Evolutionary conservation across 2,797 vertebrate species (phyloP).

Genomic region (Gymnothorax reevesii): DNA sequence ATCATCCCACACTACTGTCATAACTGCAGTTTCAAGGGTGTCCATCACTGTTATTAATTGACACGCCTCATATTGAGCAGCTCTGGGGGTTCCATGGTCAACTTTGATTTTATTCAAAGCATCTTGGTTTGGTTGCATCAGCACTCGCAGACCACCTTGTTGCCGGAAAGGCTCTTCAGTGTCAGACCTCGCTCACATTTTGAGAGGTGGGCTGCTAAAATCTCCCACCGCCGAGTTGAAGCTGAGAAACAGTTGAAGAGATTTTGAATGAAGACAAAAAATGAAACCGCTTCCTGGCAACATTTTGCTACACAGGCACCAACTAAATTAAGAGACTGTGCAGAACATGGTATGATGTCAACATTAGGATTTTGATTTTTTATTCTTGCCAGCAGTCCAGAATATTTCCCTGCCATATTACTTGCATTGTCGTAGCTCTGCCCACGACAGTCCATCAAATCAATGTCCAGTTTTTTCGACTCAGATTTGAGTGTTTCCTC

Average conservation of each 20-base stretch:
- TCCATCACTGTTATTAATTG: neutral
- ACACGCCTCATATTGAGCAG: neutral
- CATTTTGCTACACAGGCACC: neutral
- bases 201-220: neutral
- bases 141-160: neutral
- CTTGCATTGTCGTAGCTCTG: slow-evolving; percentile 21
- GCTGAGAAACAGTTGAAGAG: neutral
- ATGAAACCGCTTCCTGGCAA: slow-evolving; percentile 1
- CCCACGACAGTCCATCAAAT: neutral
- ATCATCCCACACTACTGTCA: neutral
- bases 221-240: neutral
- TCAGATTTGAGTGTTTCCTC: neutral
- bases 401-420: slow-evolving; percentile 5
- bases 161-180: neutral
- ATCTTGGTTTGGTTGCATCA: neutral
- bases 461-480: neutral
- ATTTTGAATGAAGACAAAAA: neutral
- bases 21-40: neutral
- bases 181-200: neutral
- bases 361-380: neutral
- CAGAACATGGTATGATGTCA: neutral
- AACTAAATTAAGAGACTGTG: slow-evolving; percentile 13
- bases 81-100: neutral
- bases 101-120: neutral
- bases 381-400: slow-evolving; percentile 17